A percentile compares a stretch with the other conserved stretches of the same genome.
Conservation (phyloP, 1,140 invertebrate genomes). For the Phortica variegata region DNA sequence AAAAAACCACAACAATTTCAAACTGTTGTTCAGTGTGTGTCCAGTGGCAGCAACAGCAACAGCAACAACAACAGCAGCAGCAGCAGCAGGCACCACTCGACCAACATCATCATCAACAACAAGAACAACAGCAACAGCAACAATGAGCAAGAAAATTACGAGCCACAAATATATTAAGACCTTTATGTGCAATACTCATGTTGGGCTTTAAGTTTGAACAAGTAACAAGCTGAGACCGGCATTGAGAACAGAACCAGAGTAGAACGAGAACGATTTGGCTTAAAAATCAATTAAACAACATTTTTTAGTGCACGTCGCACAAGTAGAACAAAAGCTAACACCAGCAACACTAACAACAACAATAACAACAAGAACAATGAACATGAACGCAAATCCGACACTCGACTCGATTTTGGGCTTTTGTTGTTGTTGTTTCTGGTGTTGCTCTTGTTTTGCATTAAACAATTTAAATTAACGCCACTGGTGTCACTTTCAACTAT, state of each 20-base stretch:
- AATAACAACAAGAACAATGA: constrained; percentile 25
- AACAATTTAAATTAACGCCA: constrained; percentile 56
- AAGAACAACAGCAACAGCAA: too few relatives aligned
- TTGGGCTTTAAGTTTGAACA: too few relatives aligned
- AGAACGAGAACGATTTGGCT: constrained; percentile 40
- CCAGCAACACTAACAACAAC: constrained; percentile 1
- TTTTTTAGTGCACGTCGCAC: constrained; percentile 39
- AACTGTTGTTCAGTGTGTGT: too few relatives aligned
- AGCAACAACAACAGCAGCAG: neutral
- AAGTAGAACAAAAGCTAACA: neutral
- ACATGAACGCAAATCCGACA: constrained; percentile 28
- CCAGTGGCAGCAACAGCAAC: too few relatives aligned
- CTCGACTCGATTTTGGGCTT: constrained; percentile 36
- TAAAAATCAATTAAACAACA: constrained; percentile 54
- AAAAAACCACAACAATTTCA: constrained; percentile 39
- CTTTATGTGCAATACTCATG: too few relatives aligned
- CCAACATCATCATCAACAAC: constrained; percentile 1
- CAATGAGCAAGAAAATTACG: constrained; percentile 12
- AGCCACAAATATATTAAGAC: constrained; percentile 20
- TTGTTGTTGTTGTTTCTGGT: constrained; percentile 9
- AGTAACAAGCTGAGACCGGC: too few relatives aligned
- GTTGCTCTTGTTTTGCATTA: constrained; percentile 29
- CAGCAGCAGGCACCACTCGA: constrained; percentile 2
- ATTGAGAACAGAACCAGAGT: neutral
- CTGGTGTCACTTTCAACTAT: constrained; percentile 54